These are phyloP conservation scores for Chrysochloris asiatica DNA, from an alignment of 2,113 vertebrate genomes.

Conservation along the genomic window DNA sequence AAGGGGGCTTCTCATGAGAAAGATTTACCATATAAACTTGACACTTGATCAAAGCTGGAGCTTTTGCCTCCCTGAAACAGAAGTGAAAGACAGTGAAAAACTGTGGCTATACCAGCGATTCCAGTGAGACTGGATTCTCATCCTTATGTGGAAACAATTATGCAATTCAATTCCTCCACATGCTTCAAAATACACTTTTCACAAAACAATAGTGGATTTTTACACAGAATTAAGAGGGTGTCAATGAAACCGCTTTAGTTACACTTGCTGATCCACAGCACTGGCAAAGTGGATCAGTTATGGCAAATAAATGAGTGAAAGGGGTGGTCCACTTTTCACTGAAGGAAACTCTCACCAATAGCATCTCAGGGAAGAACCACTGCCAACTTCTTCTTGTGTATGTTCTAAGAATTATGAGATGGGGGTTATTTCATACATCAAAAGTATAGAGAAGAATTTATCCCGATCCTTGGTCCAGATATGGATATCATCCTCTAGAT, in stretches of 20 bases:
- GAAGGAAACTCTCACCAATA: neutral
- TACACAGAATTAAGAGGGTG: neutral
- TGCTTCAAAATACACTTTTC: slow-evolving; percentile 26
- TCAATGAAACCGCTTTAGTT: neutral
- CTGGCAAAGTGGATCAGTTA: neutral
- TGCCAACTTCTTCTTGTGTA: neutral
- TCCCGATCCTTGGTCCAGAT: neutral
- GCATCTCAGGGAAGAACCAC: too few relatives aligned
- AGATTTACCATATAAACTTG: slow-evolving; percentile 2
- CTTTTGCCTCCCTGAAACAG: slow-evolving; percentile 41
- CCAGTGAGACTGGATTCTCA: neutral
- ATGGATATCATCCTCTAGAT: neutral
- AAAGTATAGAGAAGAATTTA: neutral
- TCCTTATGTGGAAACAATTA: slow-evolving; percentile 59
- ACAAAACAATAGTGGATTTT: neutral
- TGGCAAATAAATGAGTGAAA: neutral
- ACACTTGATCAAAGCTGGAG: slow-evolving; percentile 52
- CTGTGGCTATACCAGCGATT: neutral
- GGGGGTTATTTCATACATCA: neutral
- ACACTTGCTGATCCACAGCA: too few relatives aligned
- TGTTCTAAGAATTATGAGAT: neutral
- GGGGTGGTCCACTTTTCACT: fast-evolving
- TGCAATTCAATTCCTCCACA: slow-evolving; percentile 6
- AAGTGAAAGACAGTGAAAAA: slow-evolving; percentile 48
- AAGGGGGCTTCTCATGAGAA: slow-evolving; percentile 31